Conservation (phyloP, 1,140 invertebrate species). For the Onthophagus taurus region DNA sequence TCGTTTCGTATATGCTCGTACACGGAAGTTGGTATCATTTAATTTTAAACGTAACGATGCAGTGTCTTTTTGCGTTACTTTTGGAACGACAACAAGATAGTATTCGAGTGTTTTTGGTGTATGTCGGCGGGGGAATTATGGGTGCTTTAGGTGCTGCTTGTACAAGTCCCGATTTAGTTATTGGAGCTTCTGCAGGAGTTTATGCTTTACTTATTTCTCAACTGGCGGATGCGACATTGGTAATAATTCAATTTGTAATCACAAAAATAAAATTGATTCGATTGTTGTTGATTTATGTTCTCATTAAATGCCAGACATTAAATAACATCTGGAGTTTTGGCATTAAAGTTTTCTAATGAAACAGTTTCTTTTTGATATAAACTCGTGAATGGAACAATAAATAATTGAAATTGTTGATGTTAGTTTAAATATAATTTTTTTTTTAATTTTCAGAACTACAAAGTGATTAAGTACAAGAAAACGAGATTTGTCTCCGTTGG, state of each 20-base stretch:
- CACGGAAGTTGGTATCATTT: slow-evolving; percentile 61
- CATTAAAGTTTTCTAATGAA: no score
- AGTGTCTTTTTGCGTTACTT: slow-evolving; percentile 57
- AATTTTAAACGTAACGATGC: slow-evolving; percentile 51
- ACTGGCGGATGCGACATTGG: slow-evolving; percentile 78
- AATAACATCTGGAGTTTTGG: background rate
- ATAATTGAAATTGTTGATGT: background rate
- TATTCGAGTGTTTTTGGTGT: slow-evolving; percentile 60
- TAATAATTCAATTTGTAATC: slow-evolving; percentile 44
- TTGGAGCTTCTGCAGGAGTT: slow-evolving; percentile 89
- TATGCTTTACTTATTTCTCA: slow-evolving; percentile 89
- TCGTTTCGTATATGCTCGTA: slow-evolving; percentile 72
- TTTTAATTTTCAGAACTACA: slow-evolving; percentile 45
- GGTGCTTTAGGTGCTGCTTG: slow-evolving; percentile 70
- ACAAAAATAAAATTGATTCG: slow-evolving; percentile 5
- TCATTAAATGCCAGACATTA: background rate
- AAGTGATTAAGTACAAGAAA: slow-evolving; percentile 46
- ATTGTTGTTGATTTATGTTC: slow-evolving; percentile 11
- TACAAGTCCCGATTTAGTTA: slow-evolving; percentile 68
- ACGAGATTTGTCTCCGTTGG: slow-evolving; percentile 48
- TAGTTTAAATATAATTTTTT: background rate
- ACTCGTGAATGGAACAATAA: background rate
- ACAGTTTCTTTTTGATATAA: no score
- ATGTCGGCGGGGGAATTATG: slow-evolving; percentile 55
- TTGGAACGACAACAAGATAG: slow-evolving; percentile 78